A percentile compares a stretch with the other conserved stretches of the same genome.
Conservation (phyloP, 1,140 invertebrate genomes). For the Penaeus japonicus region DNA sequence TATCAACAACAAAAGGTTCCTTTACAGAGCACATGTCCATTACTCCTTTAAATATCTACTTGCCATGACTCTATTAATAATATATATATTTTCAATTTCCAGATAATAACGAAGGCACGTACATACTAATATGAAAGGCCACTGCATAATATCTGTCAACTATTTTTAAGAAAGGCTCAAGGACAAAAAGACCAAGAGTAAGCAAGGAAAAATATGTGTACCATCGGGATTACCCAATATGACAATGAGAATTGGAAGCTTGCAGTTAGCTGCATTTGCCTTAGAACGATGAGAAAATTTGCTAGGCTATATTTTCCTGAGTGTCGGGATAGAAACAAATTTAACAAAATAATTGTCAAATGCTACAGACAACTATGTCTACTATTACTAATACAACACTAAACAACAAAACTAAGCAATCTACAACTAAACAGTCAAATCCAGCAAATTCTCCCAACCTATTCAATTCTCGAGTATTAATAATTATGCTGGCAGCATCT, state of each 20-base stretch:
- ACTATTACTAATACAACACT: slow-evolving; percentile 46
- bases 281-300: slow-evolving; percentile 56
- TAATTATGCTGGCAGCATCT: slow-evolving; percentile 56
- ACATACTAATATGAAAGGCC: slow-evolving; percentile 25
- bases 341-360: slow-evolving; percentile 39
- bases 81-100: background rate
- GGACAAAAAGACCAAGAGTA: background rate
- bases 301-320: slow-evolving; percentile 54
- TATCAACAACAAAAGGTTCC: too few species aligned
- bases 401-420: slow-evolving; percentile 49
- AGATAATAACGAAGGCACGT: slow-evolving; percentile 7
- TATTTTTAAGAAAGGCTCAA: slow-evolving; percentile 31
- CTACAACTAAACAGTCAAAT: slow-evolving; percentile 50
- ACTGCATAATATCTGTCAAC: slow-evolving; percentile 17
- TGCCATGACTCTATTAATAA: background rate
- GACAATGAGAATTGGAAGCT: slow-evolving; percentile 52
- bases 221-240: slow-evolving; percentile 47
- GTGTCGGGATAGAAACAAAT: slow-evolving; percentile 47
- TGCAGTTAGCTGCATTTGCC: slow-evolving; percentile 53
- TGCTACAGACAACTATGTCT: slow-evolving; percentile 45
- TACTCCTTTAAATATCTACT: too few species aligned
- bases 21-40: too few species aligned
- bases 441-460: slow-evolving; percentile 55
- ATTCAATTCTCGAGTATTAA: slow-evolving; percentile 55
- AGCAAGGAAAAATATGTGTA: slow-evolving; percentile 9